Evolutionary conservation across 1,140 invertebrate species (phyloP).

Genomic region (Archivesica marissinica): DNA sequence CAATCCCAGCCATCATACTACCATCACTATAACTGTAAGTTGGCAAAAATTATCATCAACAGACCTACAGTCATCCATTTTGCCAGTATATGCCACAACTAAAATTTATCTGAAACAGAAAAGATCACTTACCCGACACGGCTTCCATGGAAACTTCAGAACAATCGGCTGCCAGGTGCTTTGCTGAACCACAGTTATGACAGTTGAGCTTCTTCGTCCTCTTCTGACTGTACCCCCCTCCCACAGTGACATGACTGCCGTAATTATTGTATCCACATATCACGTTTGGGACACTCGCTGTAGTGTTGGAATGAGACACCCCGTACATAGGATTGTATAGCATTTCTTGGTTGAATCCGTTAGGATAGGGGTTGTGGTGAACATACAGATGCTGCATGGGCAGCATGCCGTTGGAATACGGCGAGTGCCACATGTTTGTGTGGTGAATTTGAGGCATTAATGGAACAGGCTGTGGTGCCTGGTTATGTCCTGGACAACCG

Average conservation of each 20-base stretch:
- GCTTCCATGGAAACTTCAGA: constrained; percentile 92
- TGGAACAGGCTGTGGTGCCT: background rate
- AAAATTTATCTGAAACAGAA: no score
- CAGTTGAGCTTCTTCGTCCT: constrained; percentile 83
- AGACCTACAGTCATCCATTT: no score
- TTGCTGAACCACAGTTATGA: constrained; percentile 91
- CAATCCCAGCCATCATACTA: no score
- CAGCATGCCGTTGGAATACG: constrained; percentile 13
- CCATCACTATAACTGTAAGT: no score
- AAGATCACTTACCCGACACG: constrained; percentile 73
- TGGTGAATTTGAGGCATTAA: constrained; percentile 15
- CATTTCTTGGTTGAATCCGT: constrained; percentile 40
- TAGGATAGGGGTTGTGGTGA: background rate
- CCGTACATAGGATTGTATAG: constrained; percentile 1
- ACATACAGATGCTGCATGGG: background rate
- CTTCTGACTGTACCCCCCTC: constrained; percentile 21
- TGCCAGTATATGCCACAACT: no score
- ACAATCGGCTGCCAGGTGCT: constrained; percentile 92
- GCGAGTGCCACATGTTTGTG: background rate
- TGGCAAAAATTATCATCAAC: no score
- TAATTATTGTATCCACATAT: constrained; percentile 26
- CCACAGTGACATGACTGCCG: background rate
- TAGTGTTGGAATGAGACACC: background rate
- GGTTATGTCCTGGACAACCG: constrained; percentile 31
- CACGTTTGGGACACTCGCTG: constrained; percentile 5